Conservation (phyloP, 2,888 invertebrate species). For the Drosophila anceps region DNA sequence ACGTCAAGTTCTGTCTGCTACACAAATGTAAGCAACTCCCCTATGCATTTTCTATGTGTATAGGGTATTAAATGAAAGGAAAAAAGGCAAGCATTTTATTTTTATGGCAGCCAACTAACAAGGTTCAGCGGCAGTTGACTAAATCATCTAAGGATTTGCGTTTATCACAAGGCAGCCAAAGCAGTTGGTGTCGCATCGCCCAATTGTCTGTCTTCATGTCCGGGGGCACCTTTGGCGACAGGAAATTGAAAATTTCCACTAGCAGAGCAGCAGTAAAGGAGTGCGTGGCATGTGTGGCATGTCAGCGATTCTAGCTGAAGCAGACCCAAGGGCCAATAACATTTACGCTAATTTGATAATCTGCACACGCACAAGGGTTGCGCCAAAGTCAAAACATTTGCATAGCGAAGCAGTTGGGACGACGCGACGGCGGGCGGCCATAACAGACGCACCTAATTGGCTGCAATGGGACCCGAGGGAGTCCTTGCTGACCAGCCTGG, state of each 20-base stretch:
- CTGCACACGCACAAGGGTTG: slow-evolving; percentile 76
- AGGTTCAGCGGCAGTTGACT: slow-evolving; percentile 65
- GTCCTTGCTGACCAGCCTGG: slow-evolving; percentile 41
- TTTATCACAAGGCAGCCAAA: slow-evolving; percentile 55
- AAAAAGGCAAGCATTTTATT: slow-evolving; percentile 35
- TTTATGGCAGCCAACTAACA: slow-evolving; percentile 71
- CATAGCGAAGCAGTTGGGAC: slow-evolving; percentile 76
- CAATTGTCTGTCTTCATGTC: slow-evolving; percentile 10
- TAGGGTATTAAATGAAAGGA: slow-evolving; percentile 12
- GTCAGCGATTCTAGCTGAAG: slow-evolving; percentile 48
- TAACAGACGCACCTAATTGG: slow-evolving; percentile 84
- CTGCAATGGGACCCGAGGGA: slow-evolving; percentile 85
- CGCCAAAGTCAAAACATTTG: slow-evolving; percentile 70
- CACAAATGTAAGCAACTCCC: not conserved
- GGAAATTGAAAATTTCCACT: slow-evolving; percentile 80
- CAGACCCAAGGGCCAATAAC: slow-evolving; percentile 69
- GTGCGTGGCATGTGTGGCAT: slow-evolving; percentile 60
- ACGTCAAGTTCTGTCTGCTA: no score
- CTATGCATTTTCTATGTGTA: not conserved
- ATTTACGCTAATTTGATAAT: slow-evolving; percentile 82
- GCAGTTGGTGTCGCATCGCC: slow-evolving; percentile 14
- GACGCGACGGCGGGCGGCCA: slow-evolving; percentile 14
- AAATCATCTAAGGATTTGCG: slow-evolving; percentile 78
- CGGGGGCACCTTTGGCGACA: slow-evolving; percentile 56
- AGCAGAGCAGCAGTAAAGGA: slow-evolving; percentile 17